Percentiles rank a stretch among this genome's conserved stretches.
phyloP scores from a whole-genome alignment of 2,888 invertebrate genomes.

The Hirtodrosophila duncani region DNA sequence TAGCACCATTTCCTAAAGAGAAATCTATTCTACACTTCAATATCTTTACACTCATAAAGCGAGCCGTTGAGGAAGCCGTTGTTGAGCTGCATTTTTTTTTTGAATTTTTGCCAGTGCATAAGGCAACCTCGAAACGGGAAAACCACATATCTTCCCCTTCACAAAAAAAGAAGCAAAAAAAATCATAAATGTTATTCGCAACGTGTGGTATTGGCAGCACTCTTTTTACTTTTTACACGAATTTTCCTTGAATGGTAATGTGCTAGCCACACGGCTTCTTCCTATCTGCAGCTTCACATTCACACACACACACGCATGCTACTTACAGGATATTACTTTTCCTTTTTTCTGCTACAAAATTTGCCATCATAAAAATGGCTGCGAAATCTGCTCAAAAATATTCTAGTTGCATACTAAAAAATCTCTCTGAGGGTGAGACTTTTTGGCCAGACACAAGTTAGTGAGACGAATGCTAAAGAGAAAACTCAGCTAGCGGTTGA shows the following conservation, averaged over 20 bases:
- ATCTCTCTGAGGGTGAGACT: constrained; percentile 4
- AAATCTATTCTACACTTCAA: too few species aligned
- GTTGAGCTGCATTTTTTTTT: too few species aligned
- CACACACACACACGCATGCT: constrained; percentile 28
- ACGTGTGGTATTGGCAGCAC: constrained; percentile 5
- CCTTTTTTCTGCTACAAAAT: constrained; percentile 22
- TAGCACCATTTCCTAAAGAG: too few species aligned
- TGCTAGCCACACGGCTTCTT: constrained; percentile 5
- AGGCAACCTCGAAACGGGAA: too few species aligned
- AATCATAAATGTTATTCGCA: neutral
- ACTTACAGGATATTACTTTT: constrained; percentile 32
- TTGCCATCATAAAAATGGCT: constrained; percentile 21
- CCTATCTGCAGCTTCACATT: neutral
- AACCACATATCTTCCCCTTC: too few species aligned
- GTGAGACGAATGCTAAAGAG: too few species aligned
- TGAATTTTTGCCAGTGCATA: too few species aligned
- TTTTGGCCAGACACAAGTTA: neutral
- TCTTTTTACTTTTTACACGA: constrained; percentile 8
- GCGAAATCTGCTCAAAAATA: constrained; percentile 20
- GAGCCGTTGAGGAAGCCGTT: too few species aligned
- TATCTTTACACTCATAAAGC: too few species aligned
- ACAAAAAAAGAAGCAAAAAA: too few species aligned
- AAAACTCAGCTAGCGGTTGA: too few species aligned
- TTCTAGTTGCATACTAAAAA: constrained; percentile 22
- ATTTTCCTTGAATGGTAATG: constrained; percentile 21